Evolutionary conservation across 2,888 invertebrate genomes (phyloP).

Genomic region (Leptothorax acervorum): DNA sequence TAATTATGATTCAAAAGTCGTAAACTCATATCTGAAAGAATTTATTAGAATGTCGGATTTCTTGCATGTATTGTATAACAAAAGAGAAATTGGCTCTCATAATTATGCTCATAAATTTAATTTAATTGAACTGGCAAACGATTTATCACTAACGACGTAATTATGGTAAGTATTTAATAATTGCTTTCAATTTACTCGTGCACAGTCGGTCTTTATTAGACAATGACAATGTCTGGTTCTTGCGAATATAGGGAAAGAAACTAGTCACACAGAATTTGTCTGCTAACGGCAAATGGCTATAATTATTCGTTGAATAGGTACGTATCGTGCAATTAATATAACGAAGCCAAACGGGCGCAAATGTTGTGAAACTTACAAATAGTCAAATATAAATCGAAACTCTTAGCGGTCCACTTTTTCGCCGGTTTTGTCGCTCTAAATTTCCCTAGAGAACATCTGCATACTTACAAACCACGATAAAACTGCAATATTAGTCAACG

Average conservation of each 20-base stretch:
- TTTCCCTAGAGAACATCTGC: constrained; percentile 13
- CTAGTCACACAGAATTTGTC: not conserved
- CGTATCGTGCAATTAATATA: constrained; percentile 6
- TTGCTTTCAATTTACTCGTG: constrained; percentile 4
- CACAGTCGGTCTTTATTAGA: not conserved
- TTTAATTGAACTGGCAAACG: not conserved
- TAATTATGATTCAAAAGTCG: not conserved
- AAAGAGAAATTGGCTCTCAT: not conserved
- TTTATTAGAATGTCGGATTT: not conserved
- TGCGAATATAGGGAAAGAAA: not conserved
- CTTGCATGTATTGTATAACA: not conserved
- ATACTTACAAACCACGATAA: not conserved
- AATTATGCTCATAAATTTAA: constrained; percentile 29
- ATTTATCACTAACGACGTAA: constrained; percentile 17
- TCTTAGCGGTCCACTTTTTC: not conserved
- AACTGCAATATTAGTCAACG: not conserved
- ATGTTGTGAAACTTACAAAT: constrained; percentile 10
- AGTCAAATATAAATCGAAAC: not conserved
- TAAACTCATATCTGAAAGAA: not conserved
- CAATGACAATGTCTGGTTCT: not conserved
- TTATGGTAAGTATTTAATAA: not conserved
- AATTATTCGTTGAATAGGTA: constrained; percentile 21
- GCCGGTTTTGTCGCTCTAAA: not conserved
- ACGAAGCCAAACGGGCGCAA: not conserved
- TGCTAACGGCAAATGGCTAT: not conserved